A percentile compares a stretch with the other conserved stretches of the same genome.
These are phyloP conservation scores for Astyanax mexicanus DNA, from an alignment of 2,797 vertebrate species.

Conservation along the genomic window DNA sequence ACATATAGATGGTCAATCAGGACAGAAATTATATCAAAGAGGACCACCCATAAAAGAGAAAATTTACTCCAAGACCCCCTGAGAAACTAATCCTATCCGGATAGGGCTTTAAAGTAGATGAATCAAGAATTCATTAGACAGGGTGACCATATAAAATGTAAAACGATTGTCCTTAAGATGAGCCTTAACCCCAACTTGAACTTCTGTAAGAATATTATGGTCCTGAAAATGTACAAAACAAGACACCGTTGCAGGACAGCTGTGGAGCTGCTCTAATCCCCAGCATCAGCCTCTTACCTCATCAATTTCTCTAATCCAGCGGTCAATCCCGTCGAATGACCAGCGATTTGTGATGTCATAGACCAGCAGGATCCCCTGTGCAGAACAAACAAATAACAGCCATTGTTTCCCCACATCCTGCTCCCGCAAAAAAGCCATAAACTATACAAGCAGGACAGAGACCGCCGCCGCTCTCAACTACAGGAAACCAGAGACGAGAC, in stretches of 20 bases:
- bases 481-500: background rate
- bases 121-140: too few species aligned
- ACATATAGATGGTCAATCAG: too few species aligned
- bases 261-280: background rate
- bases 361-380: slow-evolving; percentile 95
- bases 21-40: too few species aligned
- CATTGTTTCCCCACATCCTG: slow-evolving; percentile 47
- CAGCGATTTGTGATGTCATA: slow-evolving; percentile 98
- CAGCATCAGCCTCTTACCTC: slow-evolving; percentile 80
- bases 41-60: too few species aligned
- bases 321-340: slow-evolving; percentile 98
- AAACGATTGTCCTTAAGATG: too few species aligned
- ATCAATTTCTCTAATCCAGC: slow-evolving; percentile 98
- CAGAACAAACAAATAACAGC: slow-evolving; percentile 30
- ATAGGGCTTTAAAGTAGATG: too few species aligned
- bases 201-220: too few species aligned
- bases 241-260: too few species aligned
- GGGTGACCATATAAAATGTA: too few species aligned
- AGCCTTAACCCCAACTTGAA: too few species aligned
- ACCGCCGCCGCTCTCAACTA: background rate
- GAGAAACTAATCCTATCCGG: too few species aligned
- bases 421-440: slow-evolving; percentile 11
- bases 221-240: background rate
- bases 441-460: background rate
- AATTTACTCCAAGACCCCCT: too few species aligned